Base-by-base conservation (phyloP, 2,113 vertebrate species). In the Natator depressus region DNA sequence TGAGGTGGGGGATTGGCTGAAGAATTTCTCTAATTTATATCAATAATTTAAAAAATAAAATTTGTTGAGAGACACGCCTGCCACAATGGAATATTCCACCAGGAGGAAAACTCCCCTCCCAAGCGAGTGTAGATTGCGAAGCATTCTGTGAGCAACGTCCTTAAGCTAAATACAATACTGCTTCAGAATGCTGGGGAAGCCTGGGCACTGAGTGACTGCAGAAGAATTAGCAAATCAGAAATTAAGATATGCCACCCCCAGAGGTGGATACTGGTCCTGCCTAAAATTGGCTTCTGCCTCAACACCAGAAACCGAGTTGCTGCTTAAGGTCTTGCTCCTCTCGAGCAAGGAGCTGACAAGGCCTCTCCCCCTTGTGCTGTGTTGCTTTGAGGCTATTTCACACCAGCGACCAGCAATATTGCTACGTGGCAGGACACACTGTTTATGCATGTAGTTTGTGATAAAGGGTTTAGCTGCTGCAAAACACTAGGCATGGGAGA, bases 161-260 rank as follows among this genome's bases (percentile, higher is more conserved):
- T 72, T 12, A 89, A 89, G 87, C 38, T 78, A 25, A 46, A 96
- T 95, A 80, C 96, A 96, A 93, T 72, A 84, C 20, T 87, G 82
- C 93, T 78, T 94, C 90, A 94, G 88, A 97, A 96, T 51, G 84
- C 85, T 90, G 83, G 91, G 93, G 95, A 94, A 95, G 90, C 93
- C 84, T 95, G 90, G 87, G 88, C 86, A 46, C 42, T 93, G 93
- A 59, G 75, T 85, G 84, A 84, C 88, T 91, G 87, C 87, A 51
- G 93, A 89, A 93, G 88, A 95, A 95, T 94, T 76, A 96, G 82
- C 91, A 93, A 91, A 51, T 85, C 6, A 4, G 90, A 93, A 54
- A 95, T 96, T 20, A 84, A 94, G 94, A 90, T 47, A 53, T 72
- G 84, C 8, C 38, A 91, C 85, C 95, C 90, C 90, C 95, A 3